phyloP scores from a whole-genome alignment of 2,888 invertebrate species.

The Luperina nickerlii region DNA sequence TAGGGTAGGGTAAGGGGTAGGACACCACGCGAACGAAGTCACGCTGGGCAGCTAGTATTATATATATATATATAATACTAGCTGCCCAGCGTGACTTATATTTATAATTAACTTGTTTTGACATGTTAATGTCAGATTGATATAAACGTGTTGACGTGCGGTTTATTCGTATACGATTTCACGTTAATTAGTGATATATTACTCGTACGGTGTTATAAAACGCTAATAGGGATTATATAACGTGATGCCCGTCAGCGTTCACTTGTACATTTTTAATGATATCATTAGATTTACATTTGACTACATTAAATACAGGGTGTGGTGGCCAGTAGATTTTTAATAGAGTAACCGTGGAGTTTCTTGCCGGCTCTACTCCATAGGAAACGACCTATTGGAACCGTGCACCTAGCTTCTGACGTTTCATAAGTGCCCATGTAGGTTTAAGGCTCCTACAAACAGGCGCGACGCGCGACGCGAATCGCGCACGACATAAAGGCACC shows the following conservation, averaged over 20 bases:
- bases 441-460: too few relatives aligned
- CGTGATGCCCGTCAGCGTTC: not conserved
- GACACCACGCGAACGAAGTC: too few relatives aligned
- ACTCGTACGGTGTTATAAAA: conserved; percentile 35
- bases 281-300: conserved; percentile 27
- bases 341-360: not conserved
- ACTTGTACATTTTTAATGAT: conserved; percentile 2
- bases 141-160: conserved; percentile 26
- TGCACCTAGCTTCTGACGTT: too few relatives aligned
- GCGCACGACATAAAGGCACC: too few relatives aligned
- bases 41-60: too few relatives aligned
- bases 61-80: conserved; percentile 11
- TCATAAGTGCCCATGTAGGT: too few relatives aligned
- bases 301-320: not conserved
- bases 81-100: too few relatives aligned
- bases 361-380: not conserved
- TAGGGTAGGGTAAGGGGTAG: too few relatives aligned
- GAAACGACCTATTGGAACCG: not conserved
- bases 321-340: not conserved
- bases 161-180: conserved; percentile 17
- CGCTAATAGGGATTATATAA: conserved; percentile 28
- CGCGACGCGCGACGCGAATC: too few relatives aligned
- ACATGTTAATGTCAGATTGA: conserved; percentile 30
- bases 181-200: conserved; percentile 39
- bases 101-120: conserved; percentile 41